These are phyloP conservation scores for Linhomoeus sp. DNA, from an alignment of 2,888 invertebrate species.

Conservation along the genomic window DNA sequence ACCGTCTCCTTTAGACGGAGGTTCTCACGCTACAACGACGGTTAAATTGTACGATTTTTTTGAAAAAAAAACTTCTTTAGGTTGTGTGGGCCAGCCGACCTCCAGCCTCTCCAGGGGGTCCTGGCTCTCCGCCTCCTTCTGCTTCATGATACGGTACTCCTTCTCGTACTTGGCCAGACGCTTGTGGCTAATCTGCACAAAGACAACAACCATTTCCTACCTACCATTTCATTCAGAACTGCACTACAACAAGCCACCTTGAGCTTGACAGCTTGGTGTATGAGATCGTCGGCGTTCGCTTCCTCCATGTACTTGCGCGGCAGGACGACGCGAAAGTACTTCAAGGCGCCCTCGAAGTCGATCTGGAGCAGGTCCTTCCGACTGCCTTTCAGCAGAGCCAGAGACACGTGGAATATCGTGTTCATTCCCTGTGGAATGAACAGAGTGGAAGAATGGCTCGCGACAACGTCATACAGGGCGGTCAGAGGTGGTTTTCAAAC, in stretches of 20 bases:
- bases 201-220: neutral
- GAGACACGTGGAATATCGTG: conserved; percentile 81
- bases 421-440: conserved; percentile 86
- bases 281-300: conserved; percentile 63
- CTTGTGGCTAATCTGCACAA: conserved; percentile 38
- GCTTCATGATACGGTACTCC: conserved; percentile 59
- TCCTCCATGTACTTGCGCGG: conserved; percentile 88
- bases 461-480: neutral
- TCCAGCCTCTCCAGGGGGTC: conserved; percentile 35
- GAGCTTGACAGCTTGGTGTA: conserved; percentile 68
- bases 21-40: conserved; percentile 29
- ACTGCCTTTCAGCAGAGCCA: conserved; percentile 68
- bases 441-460: too few relatives aligned
- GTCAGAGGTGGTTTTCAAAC: neutral
- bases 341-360: conserved; percentile 91
- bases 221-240: too few relatives aligned
- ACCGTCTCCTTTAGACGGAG: conserved; percentile 35
- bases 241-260: conserved; percentile 44
- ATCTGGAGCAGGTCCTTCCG: conserved; percentile 70
- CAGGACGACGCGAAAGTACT: conserved; percentile 87
- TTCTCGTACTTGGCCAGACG: conserved; percentile 82
- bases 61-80: neutral
- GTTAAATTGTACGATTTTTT: neutral
- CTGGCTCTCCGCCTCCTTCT: conserved; percentile 27
- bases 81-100: conserved; percentile 16